Conservation (phyloP, 2,113 vertebrate species). For the Stegastes partitus region DNA sequence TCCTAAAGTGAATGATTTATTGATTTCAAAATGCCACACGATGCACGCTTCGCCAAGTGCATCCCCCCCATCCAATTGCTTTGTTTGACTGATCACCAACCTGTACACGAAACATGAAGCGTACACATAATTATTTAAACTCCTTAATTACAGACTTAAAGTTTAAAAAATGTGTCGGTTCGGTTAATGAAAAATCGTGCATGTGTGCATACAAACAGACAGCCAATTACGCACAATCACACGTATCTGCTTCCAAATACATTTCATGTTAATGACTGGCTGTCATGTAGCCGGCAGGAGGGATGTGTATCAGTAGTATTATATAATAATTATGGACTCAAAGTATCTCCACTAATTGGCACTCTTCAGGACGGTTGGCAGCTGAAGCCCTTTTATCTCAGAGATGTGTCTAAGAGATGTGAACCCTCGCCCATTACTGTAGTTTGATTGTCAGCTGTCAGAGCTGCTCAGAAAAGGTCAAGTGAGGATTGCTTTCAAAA, state of each 20-base stretch:
- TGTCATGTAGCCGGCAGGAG: constrained; percentile 47
- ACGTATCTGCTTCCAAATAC: constrained; percentile 10
- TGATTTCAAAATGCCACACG: constrained; percentile 8
- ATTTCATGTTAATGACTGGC: constrained; percentile 49
- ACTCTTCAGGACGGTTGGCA: constrained; percentile 34
- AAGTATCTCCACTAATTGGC: constrained; percentile 71
- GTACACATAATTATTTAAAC: constrained; percentile 8
- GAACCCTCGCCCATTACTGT: constrained; percentile 49
- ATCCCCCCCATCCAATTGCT: constrained; percentile 9
- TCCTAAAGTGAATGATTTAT: constrained; percentile 19
- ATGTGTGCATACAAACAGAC: constrained; percentile 10
- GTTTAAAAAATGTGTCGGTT: constrained; percentile 9
- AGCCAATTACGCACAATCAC: background rate
- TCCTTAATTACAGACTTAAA: constrained; percentile 14
- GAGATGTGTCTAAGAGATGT: constrained; percentile 48
- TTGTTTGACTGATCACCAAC: background rate
- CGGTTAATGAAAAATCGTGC: constrained; percentile 8
- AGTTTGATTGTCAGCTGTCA: constrained; percentile 73
- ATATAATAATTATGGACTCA: constrained; percentile 57
- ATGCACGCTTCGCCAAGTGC: constrained; percentile 8
- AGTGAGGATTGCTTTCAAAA: constrained; percentile 43
- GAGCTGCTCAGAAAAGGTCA: constrained; percentile 58
- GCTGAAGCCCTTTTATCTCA: constrained; percentile 67
- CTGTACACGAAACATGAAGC: background rate
- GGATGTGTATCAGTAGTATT: constrained; percentile 35